These are phyloP conservation scores for Falco peregrinus DNA, from an alignment of 2,797 vertebrate species.

Conservation along the genomic window DNA sequence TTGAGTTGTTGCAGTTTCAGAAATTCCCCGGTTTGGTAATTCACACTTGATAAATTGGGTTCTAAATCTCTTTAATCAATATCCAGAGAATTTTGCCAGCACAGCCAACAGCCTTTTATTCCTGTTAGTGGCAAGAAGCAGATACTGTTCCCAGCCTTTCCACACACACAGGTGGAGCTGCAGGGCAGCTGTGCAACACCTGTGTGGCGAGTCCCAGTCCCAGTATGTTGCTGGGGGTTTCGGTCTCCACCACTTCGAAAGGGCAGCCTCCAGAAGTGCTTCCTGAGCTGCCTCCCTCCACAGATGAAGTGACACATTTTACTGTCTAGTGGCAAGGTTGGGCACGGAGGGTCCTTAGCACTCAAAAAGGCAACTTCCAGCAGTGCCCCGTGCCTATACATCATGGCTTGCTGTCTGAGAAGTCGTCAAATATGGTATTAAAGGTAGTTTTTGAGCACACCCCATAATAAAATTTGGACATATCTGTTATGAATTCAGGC, in stretches of 20 bases:
- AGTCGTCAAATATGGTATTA: neutral
- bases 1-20: neutral
- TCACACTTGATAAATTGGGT: neutral
- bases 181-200: fast-evolving
- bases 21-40: neutral
- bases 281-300: neutral
- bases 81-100: neutral
- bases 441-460: neutral
- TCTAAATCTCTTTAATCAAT: neutral
- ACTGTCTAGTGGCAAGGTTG: neutral
- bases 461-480: neutral
- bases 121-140: neutral
- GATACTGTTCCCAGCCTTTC: neutral
- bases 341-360: neutral
- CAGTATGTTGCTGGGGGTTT: neutral
- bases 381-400: neutral
- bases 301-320: fast-evolving
- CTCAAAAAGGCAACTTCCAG: neutral
- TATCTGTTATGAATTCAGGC: neutral
- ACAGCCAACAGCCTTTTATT: neutral
- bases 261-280: neutral
- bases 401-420: fast-evolving
- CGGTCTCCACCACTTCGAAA: neutral
- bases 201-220: fast-evolving
- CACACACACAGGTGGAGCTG: fast-evolving